Evolutionary conservation across 2,797 vertebrate species (phyloP), one percentile per base, ranked within the genome.

Genomic region (Chromis chromis): DNA sequence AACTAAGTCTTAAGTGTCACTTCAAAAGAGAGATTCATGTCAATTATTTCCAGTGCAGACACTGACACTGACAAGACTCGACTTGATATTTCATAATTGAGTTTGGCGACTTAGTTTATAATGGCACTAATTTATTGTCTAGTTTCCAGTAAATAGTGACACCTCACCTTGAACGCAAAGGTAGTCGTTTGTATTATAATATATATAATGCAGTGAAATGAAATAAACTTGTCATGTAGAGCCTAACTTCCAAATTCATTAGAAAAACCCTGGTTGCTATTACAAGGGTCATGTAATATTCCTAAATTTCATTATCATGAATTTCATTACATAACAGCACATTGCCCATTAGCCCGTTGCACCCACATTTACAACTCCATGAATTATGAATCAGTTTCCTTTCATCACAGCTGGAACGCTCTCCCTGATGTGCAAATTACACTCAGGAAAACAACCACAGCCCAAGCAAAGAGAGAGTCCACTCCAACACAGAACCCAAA

Each of bases 341-440:
- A 70, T 70, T 62, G 60, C 81, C 86, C 83, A 92, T 92, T 91
- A 92, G 88, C 81, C 83, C 48, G 39, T 76, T 84, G 87, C 84
- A 81, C 83, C 82, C 74, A 72, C 85, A 93, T 91, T 93, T 93
- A 92, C 81, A 90, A 73, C 82, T 61, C 58, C 65, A 93, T 91
- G 85, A 93, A 93, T 94, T 92, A 94, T 92, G 86, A 93, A 92
- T 87, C 56, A 55, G 69, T 76, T 86, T 86, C 83, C 86, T 92
- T 92, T 93, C 83, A 93, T 93, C 90, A 36, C 90, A 91, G 85
- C 88, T 89, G 85, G 92, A 91, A 73, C 44, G 52, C 62, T 82
- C 77, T 86, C 78, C 83, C 87, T 83, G 66, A 87, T 85, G 82
- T 91, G 90, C 89, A 93, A 91, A 93, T 92, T 89, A 83, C 78